Evolutionary conservation across 2,888 invertebrate species (phyloP), one percentile per base, ranked within the genome.

Genomic region (Lamproptera curius): DNA sequence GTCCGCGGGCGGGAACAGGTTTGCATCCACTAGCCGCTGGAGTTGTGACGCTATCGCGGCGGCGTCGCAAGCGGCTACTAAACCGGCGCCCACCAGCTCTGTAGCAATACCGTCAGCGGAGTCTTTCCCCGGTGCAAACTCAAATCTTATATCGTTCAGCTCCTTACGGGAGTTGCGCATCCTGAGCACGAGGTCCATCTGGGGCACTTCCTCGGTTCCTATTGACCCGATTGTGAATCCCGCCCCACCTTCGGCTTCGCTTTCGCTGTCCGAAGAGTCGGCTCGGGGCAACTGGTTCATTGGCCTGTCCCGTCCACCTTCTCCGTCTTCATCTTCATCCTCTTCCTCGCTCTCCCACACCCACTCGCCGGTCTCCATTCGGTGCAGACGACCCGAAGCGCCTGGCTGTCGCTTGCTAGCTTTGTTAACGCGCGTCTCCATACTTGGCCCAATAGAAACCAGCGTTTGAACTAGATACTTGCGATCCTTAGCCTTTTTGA

Each of bases 321-420:
- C 86, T 17, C 87, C 87, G 44, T 87, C 89, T 52, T 79, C 83
- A 52, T 73, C 81, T 47, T 91, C 93, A 62, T 93, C 94, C 61
- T 97, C 95, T 68, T 97, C 97, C 68, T 96, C 96, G 63, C 97
- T 97, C 51, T 97, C 97, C 98, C 98, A 99, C 52, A 97, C 97
- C 98, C 98, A 98, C 76, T 97, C 97, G 28, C 98, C 98, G 16
- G 97, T 97, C 63, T 97, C 95, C 58, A 97, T 98, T 67, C 98
- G 92, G 79, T 97, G 97, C 55, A 97, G 86, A 0, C 94, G 90
- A 11, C 95, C 95, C 15, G 94, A 94, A 0, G 96, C 92, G 17
- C 97, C 97, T 0, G 97, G 96, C 79, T 95, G 95, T 54, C 96
- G 90, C 71, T 93, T 92, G 54, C 93, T 90, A 50, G 92, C 92